phyloP scores from a whole-genome alignment of 2,888 invertebrate genomes.

The Meloe dianella region DNA sequence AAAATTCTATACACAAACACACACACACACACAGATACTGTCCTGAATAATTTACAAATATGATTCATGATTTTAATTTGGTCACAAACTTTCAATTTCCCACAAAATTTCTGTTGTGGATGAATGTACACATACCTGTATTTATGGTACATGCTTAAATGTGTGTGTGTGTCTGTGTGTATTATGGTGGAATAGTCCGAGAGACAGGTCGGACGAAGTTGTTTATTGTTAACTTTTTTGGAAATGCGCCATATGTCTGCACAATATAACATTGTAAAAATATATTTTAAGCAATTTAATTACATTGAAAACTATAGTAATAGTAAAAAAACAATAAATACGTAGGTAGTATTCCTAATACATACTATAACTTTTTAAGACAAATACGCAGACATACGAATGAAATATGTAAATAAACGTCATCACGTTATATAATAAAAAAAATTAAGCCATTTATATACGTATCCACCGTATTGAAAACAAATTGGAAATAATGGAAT shows the following conservation, averaged over 20 bases:
- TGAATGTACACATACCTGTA: slow-evolving; percentile 25
- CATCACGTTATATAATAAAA: not conserved
- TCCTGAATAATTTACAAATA: slow-evolving; percentile 37
- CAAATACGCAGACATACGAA: not conserved
- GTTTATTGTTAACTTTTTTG: slow-evolving; percentile 29
- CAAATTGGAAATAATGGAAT: not conserved
- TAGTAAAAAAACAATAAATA: not conserved
- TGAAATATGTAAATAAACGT: not conserved
- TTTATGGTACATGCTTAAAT: slow-evolving; percentile 1
- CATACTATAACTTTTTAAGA: not conserved
- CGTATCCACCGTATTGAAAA: not conserved
- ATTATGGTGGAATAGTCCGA: slow-evolving; percentile 18
- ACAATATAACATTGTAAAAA: slow-evolving; percentile 24
- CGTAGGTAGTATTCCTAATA: not conserved
- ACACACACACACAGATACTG: slow-evolving; percentile 13
- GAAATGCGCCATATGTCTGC: slow-evolving; percentile 22
- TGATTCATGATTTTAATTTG: slow-evolving; percentile 41
- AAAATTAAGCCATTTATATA: not conserved
- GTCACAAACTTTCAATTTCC: slow-evolving; percentile 35
- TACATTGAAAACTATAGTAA: not conserved
- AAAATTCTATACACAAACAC: not conserved
- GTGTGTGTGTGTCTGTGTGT: slow-evolving; percentile 20
- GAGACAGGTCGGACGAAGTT: slow-evolving; percentile 23
- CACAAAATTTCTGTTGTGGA: slow-evolving; percentile 32
- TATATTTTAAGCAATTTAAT: slow-evolving; percentile 19